Conservation (phyloP, 2,113 vertebrate genomes). For the Hydrolagus affinis region DNA sequence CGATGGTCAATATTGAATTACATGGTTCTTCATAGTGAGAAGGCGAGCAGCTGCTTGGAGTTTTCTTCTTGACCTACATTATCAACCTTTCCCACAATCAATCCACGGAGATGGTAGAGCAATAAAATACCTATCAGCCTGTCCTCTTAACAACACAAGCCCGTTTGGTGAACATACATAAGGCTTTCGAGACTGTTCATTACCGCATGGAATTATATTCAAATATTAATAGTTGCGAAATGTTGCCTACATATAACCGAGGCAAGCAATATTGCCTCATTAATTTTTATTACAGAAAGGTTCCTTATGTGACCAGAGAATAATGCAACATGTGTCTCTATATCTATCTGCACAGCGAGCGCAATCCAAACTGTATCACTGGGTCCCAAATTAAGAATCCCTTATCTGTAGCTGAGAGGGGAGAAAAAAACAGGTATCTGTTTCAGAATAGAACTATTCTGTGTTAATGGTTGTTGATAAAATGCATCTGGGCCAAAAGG, state of each 20-base stretch:
- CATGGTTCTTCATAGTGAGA: neutral
- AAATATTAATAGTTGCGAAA: neutral
- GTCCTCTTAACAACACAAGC: neutral
- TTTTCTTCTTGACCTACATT: neutral
- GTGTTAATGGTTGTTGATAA: slow-evolving; percentile 9
- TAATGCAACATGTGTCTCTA: neutral
- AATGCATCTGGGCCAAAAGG: neutral
- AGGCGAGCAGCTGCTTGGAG: neutral
- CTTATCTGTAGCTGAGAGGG: neutral
- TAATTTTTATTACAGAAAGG: neutral
- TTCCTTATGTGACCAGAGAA: neutral
- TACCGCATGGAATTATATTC: neutral
- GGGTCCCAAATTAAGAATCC: neutral
- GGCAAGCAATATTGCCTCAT: neutral
- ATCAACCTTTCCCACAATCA: neutral
- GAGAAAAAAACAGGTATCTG: neutral
- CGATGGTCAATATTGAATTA: neutral
- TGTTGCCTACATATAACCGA: neutral
- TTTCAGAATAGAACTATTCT: neutral
- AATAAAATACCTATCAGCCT: neutral
- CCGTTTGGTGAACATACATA: neutral
- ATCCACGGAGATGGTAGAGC: neutral
- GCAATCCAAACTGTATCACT: neutral
- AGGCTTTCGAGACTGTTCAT: neutral
- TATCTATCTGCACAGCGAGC: neutral